Base-by-base conservation (phyloP, 2,888 invertebrate genomes). In the Operophtera brumata region DNA sequence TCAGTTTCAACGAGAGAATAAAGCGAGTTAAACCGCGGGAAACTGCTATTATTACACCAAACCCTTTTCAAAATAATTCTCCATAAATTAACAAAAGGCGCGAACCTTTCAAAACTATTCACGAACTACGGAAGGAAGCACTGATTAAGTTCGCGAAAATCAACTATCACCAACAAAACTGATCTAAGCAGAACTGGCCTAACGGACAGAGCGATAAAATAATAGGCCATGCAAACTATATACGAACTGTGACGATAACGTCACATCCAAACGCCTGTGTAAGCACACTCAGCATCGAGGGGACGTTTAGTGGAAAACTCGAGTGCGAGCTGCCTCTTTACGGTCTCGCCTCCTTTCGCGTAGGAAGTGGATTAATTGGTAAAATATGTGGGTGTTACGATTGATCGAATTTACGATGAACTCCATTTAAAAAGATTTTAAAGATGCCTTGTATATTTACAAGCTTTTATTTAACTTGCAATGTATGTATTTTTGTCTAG, bases 231-330 rank as follows among this genome's bases (percentile, higher is more conserved):
- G n/a, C n/a, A n/a, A n/a, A n/a, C n/a, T n/a, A n/a, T n/a, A n/a
- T n/a, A n/a, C n/a, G n/a, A n/a, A n/a, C n/a, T n/a, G n/a, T 20
- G 20, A 50, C 51, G 44, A 56, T 44, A 43, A 12, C 44, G 47
- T 40, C 44, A 36, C 47, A 47, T 35, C 12, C 44, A 47, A 46
- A 36, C 43, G 45, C 43, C n/a, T 43, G 34, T 45, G 51, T 30
- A 28, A 36, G 47, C 42, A 49, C 55, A 47, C 55, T 53, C 35
- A 35, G 34, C 30, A 30, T 32, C 49, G 41, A 53, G 53, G 47
- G 47, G 53, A 54, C 55, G 48, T 47, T 48, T 50, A 59, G 47
- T 49, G 50, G 49, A 59, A 47, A 53, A 43, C 49, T 56, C 42
- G 48, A 55, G 52, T 40, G 44, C 36, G 46, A 37, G 47, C 37